Conservation (phyloP, 2,113 vertebrate species). For the Colinus virginianus region DNA sequence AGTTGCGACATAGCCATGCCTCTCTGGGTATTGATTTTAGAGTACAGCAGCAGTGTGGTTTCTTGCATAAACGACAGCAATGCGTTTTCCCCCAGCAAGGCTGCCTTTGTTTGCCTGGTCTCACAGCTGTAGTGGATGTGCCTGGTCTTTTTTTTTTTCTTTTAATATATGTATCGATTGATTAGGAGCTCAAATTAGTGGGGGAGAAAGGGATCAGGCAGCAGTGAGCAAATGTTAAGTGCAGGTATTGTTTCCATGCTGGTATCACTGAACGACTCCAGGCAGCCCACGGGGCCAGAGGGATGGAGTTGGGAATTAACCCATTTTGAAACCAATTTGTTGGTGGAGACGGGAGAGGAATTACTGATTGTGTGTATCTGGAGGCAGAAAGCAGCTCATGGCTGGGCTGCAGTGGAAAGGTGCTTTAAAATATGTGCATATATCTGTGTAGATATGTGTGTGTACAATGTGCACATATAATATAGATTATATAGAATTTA, state of each 20-base stretch:
- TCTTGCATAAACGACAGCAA: background rate
- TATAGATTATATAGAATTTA: background rate
- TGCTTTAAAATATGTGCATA: background rate
- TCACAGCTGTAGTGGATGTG: background rate
- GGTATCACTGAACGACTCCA: background rate
- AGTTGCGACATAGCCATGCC: accelerated
- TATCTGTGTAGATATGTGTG: too few species aligned
- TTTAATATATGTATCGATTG: background rate
- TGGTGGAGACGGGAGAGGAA: accelerated
- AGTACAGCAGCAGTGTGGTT: background rate
- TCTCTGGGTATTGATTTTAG: background rate
- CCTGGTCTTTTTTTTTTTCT: background rate
- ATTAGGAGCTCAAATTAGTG: background rate
- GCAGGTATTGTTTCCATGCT: background rate
- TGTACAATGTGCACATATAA: too few species aligned
- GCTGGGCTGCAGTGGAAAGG: accelerated
- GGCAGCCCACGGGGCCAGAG: background rate
- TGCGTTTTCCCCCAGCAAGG: background rate
- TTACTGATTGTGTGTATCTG: background rate
- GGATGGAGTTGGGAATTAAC: background rate
- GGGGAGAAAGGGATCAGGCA: background rate
- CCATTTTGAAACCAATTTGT: background rate
- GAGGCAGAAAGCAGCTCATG: background rate
- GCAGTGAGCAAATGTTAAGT: background rate
- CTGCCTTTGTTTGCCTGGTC: background rate